Evolutionary conservation across 2,888 invertebrate genomes (phyloP), one percentile per base, ranked within the genome.

Genomic region (Palloptera scutellata): DNA sequence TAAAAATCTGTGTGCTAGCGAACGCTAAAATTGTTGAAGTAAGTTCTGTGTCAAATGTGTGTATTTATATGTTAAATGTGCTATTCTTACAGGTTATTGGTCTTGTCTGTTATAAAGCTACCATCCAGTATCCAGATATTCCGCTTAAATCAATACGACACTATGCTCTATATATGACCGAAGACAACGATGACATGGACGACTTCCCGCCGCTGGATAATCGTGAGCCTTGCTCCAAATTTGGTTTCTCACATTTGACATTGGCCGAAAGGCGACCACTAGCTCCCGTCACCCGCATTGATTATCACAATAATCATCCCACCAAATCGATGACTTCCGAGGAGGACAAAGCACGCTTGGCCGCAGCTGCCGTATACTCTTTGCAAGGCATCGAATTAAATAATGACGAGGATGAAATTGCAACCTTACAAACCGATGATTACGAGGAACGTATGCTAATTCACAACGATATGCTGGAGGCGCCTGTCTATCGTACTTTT

Each of bases 201-300:
- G 97, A 96, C 77, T 97, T 98, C 82, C 97, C 97, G 0, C 92
- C 93, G 75, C 87, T 98, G 12, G 96, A 97, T 81, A 88, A 92
- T 13, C 89, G 90, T 70, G 97, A 98, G 85, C 91, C 92, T 1
- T 93, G 97, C 74, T 92, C 93, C 0, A 97, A 97, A 85, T 98
- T 97, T 84, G 95, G 95, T 41, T 97, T 98, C 83, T 90, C 90
- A 12, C 93, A 93, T 76, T 87, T 98, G 13, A 97, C 97, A 6
- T 87, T 98, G 15, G 93, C 96, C 0, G 94, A 96, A 82, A 88
- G 91, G 1, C 77, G 81, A 1, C 81, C 82, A 0, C 65, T 81
- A 54, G 79, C 79, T 1, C 78, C 80, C 1, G 78, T 82, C 2
- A 82, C 79, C 1, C 76, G 79, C n/a, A 73, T 83, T 11, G 84